Evolutionary conservation across 2,797 vertebrate species (phyloP).

Genomic region (Takifugu rubripes): DNA sequence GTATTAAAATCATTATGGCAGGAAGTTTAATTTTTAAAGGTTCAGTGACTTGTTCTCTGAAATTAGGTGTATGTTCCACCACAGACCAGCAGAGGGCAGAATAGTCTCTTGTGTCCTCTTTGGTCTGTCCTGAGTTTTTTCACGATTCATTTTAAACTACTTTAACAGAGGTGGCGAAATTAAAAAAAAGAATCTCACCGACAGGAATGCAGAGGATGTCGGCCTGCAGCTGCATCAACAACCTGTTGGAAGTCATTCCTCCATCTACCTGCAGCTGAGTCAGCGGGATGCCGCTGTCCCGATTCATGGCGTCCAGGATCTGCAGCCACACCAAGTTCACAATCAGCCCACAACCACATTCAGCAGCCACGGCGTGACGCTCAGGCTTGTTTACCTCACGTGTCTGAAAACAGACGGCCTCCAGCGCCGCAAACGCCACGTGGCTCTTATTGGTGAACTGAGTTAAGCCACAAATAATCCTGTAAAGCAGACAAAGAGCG

Average conservation of each 20-base stretch:
- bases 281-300: conserved; percentile 92
- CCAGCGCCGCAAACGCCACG: conserved; percentile 92
- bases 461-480: conserved; percentile 96
- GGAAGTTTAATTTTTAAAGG: no score
- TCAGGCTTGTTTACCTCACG: conserved; percentile 80
- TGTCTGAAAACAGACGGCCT: conserved; percentile 97
- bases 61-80: no score
- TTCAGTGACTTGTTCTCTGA: no score
- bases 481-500: conserved; percentile 53
- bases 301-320: conserved; percentile 97
- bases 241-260: conserved; percentile 93
- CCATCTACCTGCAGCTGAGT: conserved; percentile 93
- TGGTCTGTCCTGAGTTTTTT: no score
- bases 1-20: no score
- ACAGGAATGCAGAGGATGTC: conserved; percentile 97
- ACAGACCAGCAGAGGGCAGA: conserved; percentile 3
- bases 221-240: conserved; percentile 96
- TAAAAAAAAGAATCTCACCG: conserved; percentile 75
- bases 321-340: conserved; percentile 40
- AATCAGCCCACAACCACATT: no score
- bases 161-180: not conserved
- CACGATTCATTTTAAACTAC: no score
- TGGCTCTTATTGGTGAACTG: conserved; percentile 97
- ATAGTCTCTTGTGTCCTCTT: not conserved
- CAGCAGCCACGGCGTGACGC: no score